Conservation (phyloP, 2,888 invertebrate species). For the Nomada lathburiana region DNA sequence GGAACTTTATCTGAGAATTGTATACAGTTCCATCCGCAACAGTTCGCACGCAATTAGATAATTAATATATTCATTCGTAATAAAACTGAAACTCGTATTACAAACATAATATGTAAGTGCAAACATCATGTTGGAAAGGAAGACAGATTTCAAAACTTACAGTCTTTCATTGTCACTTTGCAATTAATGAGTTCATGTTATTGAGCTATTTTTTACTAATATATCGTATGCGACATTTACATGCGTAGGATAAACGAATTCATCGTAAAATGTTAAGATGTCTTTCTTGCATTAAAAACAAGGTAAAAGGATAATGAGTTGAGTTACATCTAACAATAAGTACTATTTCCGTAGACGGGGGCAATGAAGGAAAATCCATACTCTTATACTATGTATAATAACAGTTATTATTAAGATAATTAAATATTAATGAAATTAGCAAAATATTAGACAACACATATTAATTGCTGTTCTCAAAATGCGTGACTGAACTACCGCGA, state of each 20-base stretch:
- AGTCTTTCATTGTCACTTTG: constrained; percentile 46
- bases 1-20: constrained; percentile 24
- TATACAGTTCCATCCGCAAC: constrained; percentile 13
- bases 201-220: constrained; percentile 40
- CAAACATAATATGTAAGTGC: background rate
- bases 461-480: constrained; percentile 65
- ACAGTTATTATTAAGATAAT: constrained; percentile 61
- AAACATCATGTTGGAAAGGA: constrained; percentile 36
- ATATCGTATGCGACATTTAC: constrained; percentile 40
- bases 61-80: constrained; percentile 25
- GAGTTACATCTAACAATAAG: constrained; percentile 35
- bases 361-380: constrained; percentile 66
- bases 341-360: constrained; percentile 58
- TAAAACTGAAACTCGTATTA: constrained; percentile 28
- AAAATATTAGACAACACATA: constrained; percentile 70
- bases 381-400: constrained; percentile 76
- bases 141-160: constrained; percentile 23
- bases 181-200: constrained; percentile 31
- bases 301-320: constrained; percentile 17
- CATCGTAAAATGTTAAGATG: background rate
- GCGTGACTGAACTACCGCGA: constrained; percentile 62
- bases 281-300: constrained; percentile 15
- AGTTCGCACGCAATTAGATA: constrained; percentile 19
- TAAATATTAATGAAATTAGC: constrained; percentile 65
- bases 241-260: constrained; percentile 35